phyloP scores from a whole-genome alignment of 2,113 vertebrate species.

The Microcebus jonahi region DNA sequence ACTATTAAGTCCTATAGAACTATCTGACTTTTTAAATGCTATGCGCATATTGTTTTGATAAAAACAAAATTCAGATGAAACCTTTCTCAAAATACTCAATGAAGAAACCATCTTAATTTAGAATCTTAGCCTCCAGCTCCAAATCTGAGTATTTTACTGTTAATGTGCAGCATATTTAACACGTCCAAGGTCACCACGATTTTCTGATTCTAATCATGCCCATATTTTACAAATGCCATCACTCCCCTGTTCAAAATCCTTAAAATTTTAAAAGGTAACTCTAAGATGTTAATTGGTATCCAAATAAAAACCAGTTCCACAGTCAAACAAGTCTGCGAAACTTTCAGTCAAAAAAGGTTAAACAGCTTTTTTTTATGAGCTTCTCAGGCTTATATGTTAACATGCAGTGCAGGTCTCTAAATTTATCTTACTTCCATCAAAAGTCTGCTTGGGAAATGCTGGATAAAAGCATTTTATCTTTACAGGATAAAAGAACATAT shows the following conservation, averaged over 20 bases:
- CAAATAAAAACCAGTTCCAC: neutral
- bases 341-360: neutral
- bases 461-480: too few species aligned
- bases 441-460: neutral
- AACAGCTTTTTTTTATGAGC: neutral
- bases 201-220: neutral
- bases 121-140: neutral
- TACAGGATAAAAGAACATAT: neutral
- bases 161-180: neutral
- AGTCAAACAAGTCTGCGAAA: neutral
- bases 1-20: neutral
- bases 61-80: slow-evolving; percentile 2
- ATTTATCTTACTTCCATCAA: neutral
- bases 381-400: neutral
- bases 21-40: neutral
- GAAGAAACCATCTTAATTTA: slow-evolving; percentile 2
- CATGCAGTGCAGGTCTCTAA: neutral
- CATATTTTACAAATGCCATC: neutral
- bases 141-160: slow-evolving; percentile 6
- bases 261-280: neutral
- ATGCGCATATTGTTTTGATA: neutral
- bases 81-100: neutral
- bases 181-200: neutral
- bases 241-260: slow-evolving; percentile 4
- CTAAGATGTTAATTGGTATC: neutral